Evolutionary conservation across 2,797 vertebrate species (phyloP).

Genomic region (Arrhamphus sclerolepis): DNA sequence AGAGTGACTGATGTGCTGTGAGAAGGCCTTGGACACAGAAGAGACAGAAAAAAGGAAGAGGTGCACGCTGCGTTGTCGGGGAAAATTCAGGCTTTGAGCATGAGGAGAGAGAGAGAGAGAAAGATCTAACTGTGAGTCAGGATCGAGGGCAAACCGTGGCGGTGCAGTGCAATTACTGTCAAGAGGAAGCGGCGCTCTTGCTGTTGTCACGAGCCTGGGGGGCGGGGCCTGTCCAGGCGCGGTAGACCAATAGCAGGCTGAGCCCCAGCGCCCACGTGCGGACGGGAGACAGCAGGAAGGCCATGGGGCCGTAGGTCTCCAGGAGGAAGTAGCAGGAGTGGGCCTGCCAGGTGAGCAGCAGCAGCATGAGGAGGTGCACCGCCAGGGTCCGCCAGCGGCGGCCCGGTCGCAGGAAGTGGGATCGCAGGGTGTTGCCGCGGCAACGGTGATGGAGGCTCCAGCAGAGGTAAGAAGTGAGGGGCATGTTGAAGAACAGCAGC

Average conservation of each 20-base stretch:
- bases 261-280: slow-evolving; percentile 88
- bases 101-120: slow-evolving; percentile 29
- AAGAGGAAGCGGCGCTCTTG: slow-evolving; percentile 71
- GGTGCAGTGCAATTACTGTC: slow-evolving; percentile 68
- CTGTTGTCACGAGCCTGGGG: slow-evolving; percentile 58
- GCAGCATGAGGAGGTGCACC: slow-evolving; percentile 83
- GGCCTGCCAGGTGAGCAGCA: slow-evolving; percentile 89
- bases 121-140: slow-evolving; percentile 60
- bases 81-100: slow-evolving; percentile 30
- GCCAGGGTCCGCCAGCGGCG: slow-evolving; percentile 66
- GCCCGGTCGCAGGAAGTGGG: slow-evolving; percentile 81
- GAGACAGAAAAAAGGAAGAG: slow-evolving; percentile 12
- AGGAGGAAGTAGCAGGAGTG: slow-evolving; percentile 92
- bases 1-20: slow-evolving; percentile 38
- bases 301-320: slow-evolving; percentile 87
- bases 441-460: slow-evolving; percentile 93
- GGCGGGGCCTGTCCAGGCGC: slow-evolving; percentile 85
- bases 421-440: slow-evolving; percentile 85
- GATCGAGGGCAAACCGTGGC: slow-evolving; percentile 24
- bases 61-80: slow-evolving; percentile 3
- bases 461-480: slow-evolving; percentile 90
- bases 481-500: slow-evolving; percentile 94
- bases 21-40: slow-evolving; percentile 34
- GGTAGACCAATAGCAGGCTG: slow-evolving; percentile 82
- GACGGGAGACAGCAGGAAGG: slow-evolving; percentile 91